Base-by-base conservation (phyloP, 2,888 invertebrate species). In the Euclidia mi region DNA sequence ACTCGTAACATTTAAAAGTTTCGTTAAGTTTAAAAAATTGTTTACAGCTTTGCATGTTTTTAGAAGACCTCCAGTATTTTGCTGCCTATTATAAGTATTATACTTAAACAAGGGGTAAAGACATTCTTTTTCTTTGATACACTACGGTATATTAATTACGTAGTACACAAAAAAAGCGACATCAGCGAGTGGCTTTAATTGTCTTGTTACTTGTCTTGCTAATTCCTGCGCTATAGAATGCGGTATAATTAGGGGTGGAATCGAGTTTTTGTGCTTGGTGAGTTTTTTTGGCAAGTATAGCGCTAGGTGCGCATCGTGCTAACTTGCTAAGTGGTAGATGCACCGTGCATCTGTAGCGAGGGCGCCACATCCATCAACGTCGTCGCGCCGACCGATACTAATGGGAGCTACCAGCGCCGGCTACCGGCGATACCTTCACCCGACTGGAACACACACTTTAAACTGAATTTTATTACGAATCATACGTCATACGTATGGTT, bases 331-430 rank as follows among this genome's bases (percentile, higher is more conserved):
- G 64, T 62, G 68, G 67, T 62, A 75, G 76, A 72, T 76, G 79
- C 81, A 85, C 81, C 82, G n/a, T n/a, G n/a, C n/a, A n/a, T 81
- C 73, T 72, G 53, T 65, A 45, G 44, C 10, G 78, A 72, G 77
- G 71, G 69, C 75, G 65, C 56, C 73, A 45, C 89, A 91, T 91
- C 89, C 81, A 88, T 91, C 90, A 90, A 87, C 79, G 89, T 89
- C 90, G 79, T 67, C 69, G 60, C 70, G 65, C 70, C 71, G 81
- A 85, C 79, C 84, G 85, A 83, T 85, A 87, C 87, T 89, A 89
- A 90, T 89, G 84, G 85, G 69, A 51, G 59, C 75, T 69, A 72
- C 79, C 78, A 82, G 82, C 79, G 72, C 34, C 32, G 42, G 11
- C 84, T 76, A 78, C 80, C 71, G 60, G 60, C 65, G 64, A 65